phyloP scores from a whole-genome alignment of 2,113 vertebrate genomes.

The Amblyornis subalaris region DNA sequence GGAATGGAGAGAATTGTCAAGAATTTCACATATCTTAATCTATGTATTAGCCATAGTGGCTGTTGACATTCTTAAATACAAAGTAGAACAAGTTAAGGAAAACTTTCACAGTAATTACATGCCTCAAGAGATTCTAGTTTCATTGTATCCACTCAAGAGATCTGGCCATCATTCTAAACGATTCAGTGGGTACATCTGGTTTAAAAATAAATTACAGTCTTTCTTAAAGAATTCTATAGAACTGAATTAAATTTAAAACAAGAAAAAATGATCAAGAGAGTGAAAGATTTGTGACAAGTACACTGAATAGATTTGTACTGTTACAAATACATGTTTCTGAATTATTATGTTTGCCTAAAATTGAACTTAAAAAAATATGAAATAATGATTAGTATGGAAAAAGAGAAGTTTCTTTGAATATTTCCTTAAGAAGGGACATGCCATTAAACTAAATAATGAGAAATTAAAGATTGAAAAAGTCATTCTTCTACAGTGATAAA shows the following conservation, averaged over 20 bases:
- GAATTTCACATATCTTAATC: not conserved
- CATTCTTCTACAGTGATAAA: not conserved
- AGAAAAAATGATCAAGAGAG: not conserved
- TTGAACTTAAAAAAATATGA: not conserved
- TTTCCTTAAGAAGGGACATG: not conserved
- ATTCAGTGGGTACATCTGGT: not conserved
- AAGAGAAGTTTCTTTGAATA: not conserved
- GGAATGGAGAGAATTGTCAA: conserved; percentile 4
- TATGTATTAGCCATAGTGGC: not conserved
- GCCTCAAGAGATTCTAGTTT: not conserved
- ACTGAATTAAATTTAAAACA: not conserved
- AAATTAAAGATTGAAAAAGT: not conserved
- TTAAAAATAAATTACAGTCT: not conserved
- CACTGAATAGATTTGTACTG: not conserved
- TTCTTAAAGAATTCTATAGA: not conserved
- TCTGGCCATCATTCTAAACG: not conserved
- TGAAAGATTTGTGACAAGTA: not conserved
- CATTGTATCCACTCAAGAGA: not conserved
- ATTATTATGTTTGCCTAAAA: not conserved
- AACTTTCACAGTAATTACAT: not conserved
- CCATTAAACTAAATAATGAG: not conserved
- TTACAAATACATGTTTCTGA: not conserved
- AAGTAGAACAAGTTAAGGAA: not conserved
- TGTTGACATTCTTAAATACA: not conserved
- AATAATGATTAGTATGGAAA: not conserved